These are phyloP conservation scores for Ceyx cyanopectus DNA, from an alignment of 2,113 vertebrate genomes.

Conservation along the genomic window DNA sequence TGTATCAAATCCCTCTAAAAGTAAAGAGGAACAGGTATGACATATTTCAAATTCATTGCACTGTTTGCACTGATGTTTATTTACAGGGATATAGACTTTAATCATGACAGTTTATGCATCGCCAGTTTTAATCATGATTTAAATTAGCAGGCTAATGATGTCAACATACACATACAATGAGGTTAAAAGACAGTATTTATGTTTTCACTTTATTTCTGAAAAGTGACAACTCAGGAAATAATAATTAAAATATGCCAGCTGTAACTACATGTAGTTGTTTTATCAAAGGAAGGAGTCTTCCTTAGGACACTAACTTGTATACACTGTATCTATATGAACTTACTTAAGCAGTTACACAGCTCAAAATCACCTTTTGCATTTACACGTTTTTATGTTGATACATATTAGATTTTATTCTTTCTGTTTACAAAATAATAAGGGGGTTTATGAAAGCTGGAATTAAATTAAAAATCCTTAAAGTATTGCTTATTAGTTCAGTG, in stretches of 20 bases:
- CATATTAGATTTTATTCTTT: not conserved
- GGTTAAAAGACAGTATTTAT: not conserved
- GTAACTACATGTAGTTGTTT: not conserved
- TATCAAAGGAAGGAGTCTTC: not conserved
- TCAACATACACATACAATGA: not conserved
- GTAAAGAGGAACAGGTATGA: not conserved
- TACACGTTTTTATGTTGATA: not conserved
- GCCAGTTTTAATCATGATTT: not conserved
- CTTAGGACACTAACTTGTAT: not conserved
- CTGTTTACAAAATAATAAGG: not conserved
- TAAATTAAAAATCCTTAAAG: slow-evolving; percentile 20
- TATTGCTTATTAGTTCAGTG: not conserved
- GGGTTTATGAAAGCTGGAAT: not conserved
- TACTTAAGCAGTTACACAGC: not conserved
- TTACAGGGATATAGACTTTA: not conserved
- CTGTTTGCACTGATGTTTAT: not conserved
- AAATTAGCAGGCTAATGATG: not conserved
- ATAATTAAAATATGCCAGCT: not conserved
- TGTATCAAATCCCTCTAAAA: not conserved
- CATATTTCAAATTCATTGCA: not conserved
- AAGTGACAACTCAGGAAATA: not conserved
- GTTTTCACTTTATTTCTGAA: not conserved
- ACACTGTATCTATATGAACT: not conserved
- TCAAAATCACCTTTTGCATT: not conserved
- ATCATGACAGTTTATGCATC: not conserved